A percentile compares a stretch with the other conserved stretches of the same genome.
These are phyloP conservation scores for Epinephelus fuscoguttatus DNA, from an alignment of 2,113 vertebrate species.

Conservation along the genomic window DNA sequence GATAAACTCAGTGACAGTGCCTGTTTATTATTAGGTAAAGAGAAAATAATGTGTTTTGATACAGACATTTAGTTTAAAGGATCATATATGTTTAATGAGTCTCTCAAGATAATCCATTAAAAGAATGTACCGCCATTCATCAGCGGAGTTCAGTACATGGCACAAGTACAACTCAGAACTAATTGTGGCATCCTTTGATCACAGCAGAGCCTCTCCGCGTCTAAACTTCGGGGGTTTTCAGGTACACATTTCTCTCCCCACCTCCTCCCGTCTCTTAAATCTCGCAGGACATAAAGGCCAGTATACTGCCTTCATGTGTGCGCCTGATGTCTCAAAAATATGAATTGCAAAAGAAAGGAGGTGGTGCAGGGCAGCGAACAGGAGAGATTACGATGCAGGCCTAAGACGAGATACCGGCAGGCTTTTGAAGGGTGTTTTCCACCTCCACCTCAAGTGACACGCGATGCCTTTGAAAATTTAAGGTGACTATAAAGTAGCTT, in stretches of 20 bases:
- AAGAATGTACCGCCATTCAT: slow-evolving; percentile 38
- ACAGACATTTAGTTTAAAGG: slow-evolving; percentile 46
- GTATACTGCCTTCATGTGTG: slow-evolving; percentile 35
- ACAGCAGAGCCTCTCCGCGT: slow-evolving; percentile 27
- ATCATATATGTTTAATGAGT: slow-evolving; percentile 53
- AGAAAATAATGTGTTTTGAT: slow-evolving; percentile 42
- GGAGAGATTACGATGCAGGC: slow-evolving; percentile 53
- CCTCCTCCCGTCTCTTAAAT: slow-evolving; percentile 49
- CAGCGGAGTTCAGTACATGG: slow-evolving; percentile 35
- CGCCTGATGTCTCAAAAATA: slow-evolving; percentile 39
- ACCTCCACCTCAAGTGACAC: slow-evolving; percentile 57
- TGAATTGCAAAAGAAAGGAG: slow-evolving; percentile 52
- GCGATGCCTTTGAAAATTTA: slow-evolving; percentile 57
- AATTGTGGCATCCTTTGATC: slow-evolving; percentile 69
- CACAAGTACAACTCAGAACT: slow-evolving; percentile 42
- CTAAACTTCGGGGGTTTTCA: slow-evolving; percentile 55
- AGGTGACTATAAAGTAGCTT: slow-evolving; percentile 50
- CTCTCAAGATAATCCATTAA: slow-evolving; percentile 44
- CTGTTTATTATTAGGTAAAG: slow-evolving; percentile 30
- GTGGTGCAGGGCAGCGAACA: slow-evolving; percentile 35
- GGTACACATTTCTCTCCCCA: slow-evolving; percentile 30
- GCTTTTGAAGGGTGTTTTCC: slow-evolving; percentile 69
- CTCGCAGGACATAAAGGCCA: slow-evolving; percentile 55
- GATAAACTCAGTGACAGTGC: slow-evolving; percentile 6
- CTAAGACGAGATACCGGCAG: slow-evolving; percentile 30